Percentiles rank a stretch among this genome's conserved stretches.
Evolutionary conservation across 2,113 vertebrate species (phyloP).

Genomic region (Progne subis): DNA sequence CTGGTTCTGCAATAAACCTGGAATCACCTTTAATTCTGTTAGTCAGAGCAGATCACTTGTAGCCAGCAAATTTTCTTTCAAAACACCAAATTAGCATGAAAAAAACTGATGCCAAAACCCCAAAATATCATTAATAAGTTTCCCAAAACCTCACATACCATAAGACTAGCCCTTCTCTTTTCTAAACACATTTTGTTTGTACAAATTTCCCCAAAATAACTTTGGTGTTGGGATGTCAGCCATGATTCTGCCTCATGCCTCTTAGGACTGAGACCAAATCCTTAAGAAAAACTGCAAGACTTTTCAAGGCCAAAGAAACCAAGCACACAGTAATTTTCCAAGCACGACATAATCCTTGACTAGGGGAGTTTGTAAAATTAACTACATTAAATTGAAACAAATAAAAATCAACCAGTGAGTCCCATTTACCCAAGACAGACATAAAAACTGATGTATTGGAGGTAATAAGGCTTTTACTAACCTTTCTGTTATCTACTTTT

Average conservation of each 20-base stretch:
- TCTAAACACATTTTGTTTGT: background rate
- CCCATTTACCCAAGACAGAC: background rate
- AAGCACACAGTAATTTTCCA: slow-evolving; percentile 22
- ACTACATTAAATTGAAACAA: background rate
- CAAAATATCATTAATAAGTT: background rate
- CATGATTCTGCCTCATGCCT: background rate
- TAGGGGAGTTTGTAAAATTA: background rate
- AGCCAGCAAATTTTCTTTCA: background rate
- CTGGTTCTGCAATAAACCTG: background rate
- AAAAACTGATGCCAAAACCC: background rate
- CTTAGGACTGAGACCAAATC: background rate
- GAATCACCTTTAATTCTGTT: background rate
- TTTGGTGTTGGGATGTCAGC: slow-evolving; percentile 15
- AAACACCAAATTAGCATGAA: background rate
- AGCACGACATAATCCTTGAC: background rate
- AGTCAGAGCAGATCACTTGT: background rate
- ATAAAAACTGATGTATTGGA: background rate
- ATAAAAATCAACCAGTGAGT: background rate
- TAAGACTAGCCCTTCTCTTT: background rate
- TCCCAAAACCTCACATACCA: slow-evolving; percentile 6
- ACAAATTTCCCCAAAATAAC: slow-evolving; percentile 18
- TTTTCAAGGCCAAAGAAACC: background rate
- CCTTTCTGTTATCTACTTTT: background rate
- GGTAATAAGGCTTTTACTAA: background rate
- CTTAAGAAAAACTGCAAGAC: background rate